These are phyloP conservation scores for Sycophila texana DNA, from an alignment of 2,888 invertebrate species.

Conservation along the genomic window DNA sequence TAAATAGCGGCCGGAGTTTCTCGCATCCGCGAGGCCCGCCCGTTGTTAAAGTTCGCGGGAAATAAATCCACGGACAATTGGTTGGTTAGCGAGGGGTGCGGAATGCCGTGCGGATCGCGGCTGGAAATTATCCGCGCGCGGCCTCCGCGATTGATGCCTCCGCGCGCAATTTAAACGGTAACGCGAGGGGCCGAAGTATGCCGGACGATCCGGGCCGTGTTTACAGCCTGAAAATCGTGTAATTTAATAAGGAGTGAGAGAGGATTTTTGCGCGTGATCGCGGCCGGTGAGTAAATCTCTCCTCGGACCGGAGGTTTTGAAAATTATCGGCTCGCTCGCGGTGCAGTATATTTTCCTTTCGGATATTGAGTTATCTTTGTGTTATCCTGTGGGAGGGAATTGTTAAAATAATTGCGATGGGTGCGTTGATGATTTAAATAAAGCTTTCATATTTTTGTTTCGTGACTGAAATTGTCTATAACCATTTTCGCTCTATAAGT, in stretches of 20 bases:
- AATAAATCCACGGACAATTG: conserved; percentile 68
- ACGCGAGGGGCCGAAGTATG: neutral
- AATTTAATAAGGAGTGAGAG: conserved; percentile 10
- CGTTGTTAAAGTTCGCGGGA: conserved; percentile 55
- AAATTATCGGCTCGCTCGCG: no score
- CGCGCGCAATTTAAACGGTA: neutral
- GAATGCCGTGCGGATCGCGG: neutral
- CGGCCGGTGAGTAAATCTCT: neutral
- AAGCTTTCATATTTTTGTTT: no score
- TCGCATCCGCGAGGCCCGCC: conserved; percentile 41
- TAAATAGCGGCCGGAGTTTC: conserved; percentile 61
- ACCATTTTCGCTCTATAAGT: no score
- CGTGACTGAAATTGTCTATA: no score
- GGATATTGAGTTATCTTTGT: no score
- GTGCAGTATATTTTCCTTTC: no score
- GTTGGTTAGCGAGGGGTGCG: conserved; percentile 62
- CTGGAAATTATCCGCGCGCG: conserved; percentile 34
- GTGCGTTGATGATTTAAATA: no score
- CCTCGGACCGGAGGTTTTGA: no score
- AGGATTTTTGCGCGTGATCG: neutral
- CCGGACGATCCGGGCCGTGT: neutral
- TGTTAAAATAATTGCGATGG: no score
- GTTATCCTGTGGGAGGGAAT: no score
- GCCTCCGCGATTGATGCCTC: neutral
- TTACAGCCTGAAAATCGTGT: neutral